These are phyloP conservation scores for Ceratosolen fusciceps DNA, from an alignment of 1,140 invertebrate species.

Conservation along the genomic window DNA sequence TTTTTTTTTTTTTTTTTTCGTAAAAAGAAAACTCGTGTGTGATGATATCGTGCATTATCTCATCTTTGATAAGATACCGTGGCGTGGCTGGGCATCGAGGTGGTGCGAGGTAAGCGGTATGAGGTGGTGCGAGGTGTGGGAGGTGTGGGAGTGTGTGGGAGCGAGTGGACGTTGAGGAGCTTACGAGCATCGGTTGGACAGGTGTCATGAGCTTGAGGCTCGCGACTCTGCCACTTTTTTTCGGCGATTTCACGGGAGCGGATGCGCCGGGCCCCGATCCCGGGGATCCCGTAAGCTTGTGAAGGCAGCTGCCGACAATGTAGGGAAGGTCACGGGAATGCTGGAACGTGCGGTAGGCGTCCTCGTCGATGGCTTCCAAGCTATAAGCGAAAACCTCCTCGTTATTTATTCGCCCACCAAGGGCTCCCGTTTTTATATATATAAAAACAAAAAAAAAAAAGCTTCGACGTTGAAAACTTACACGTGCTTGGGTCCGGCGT, in stretches of 20 bases:
- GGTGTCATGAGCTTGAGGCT: conserved; percentile 83
- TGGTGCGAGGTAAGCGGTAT: no score
- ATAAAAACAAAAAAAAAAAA: no score
- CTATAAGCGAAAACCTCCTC: conserved; percentile 57
- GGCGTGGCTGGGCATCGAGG: no score
- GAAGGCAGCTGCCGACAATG: conserved; percentile 78
- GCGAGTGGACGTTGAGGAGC: conserved; percentile 43
- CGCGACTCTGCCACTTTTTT: conserved; percentile 64
- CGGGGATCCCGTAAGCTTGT: no score
- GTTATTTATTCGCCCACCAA: not conserved
- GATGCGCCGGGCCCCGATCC: not conserved
- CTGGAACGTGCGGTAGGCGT: conserved; percentile 91
- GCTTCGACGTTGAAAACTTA: conserved; percentile 66
- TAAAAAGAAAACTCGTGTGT: conserved; percentile 2
- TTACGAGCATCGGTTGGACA: conserved; percentile 89
- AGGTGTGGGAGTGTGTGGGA: no score
- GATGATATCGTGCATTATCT: conserved; percentile 2
- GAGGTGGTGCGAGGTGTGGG: no score
- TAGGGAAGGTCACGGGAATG: conserved; percentile 83
- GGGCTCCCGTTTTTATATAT: no score
- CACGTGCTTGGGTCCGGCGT: conserved; percentile 93
- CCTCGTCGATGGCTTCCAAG: conserved; percentile 84
- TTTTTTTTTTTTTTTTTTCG: no score
- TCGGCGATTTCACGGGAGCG: not conserved
- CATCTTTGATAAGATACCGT: not conserved